Conservation (phyloP, 2,888 invertebrate species). For the Lasioglossum zephyrum region DNA sequence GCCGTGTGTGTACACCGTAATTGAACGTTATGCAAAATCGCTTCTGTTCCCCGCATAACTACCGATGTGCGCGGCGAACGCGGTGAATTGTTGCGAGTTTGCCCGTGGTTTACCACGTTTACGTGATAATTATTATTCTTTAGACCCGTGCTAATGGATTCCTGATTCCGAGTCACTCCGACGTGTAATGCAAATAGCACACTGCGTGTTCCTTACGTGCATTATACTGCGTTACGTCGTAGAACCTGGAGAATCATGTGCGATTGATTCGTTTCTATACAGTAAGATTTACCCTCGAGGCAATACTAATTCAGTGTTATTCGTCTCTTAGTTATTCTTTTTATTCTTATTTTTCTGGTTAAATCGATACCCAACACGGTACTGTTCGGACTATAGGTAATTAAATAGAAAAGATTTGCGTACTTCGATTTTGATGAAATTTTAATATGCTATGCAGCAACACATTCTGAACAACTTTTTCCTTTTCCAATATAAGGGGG, state of each 20-base stretch:
- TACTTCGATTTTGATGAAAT: too few species aligned
- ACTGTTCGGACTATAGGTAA: too few species aligned
- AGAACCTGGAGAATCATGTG: not conserved
- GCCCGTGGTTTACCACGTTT: not conserved
- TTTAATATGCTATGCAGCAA: too few species aligned
- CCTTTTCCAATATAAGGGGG: too few species aligned
- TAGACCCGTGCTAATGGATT: not conserved
- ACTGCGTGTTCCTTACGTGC: not conserved
- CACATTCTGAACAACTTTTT: too few species aligned
- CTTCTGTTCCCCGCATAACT: not conserved
- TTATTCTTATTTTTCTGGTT: too few species aligned
- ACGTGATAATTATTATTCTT: not conserved
- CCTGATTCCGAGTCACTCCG: not conserved
- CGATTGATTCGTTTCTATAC: too few species aligned
- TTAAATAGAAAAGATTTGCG: too few species aligned
- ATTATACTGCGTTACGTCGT: not conserved
- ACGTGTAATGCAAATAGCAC: not conserved
- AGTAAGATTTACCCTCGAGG: too few species aligned
- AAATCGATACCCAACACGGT: too few species aligned
- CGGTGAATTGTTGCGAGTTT: conserved; percentile 1
- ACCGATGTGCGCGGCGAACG: not conserved
- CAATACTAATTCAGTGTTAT: too few species aligned
- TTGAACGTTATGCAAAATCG: not conserved
- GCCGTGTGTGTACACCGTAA: not conserved
- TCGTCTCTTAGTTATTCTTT: too few species aligned